phyloP scores from a whole-genome alignment of 2,888 invertebrate species.

The Fragum fragum region DNA sequence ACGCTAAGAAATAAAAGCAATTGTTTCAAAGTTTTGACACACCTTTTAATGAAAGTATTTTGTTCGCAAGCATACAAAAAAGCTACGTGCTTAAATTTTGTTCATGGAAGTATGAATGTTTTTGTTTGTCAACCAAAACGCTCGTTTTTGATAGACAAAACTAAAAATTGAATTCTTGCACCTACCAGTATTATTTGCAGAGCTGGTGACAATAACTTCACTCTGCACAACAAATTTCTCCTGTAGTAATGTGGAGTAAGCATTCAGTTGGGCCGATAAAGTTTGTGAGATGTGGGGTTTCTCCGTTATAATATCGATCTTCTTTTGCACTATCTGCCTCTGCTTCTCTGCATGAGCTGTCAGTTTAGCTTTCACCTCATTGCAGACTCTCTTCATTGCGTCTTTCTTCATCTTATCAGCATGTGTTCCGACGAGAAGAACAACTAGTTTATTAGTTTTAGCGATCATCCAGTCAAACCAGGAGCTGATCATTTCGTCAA shows the following conservation, averaged over 20 bases:
- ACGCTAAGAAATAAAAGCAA: no score
- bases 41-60: no score
- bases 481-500: conserved; percentile 80
- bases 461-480: conserved; percentile 86
- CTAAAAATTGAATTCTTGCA: no score
- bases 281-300: conserved; percentile 83
- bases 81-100: no score
- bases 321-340: conserved; percentile 73
- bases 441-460: conserved; percentile 81
- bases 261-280: conserved; percentile 83
- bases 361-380: conserved; percentile 72
- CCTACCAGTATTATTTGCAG: conserved; percentile 67
- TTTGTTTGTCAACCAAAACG: no score
- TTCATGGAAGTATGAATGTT: no score
- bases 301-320: conserved; percentile 81
- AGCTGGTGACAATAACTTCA: conserved; percentile 81
- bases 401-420: conserved; percentile 75
- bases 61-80: no score
- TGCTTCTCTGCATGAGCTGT: conserved; percentile 72
- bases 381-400: conserved; percentile 61
- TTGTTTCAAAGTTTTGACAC: no score
- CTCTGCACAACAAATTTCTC: conserved; percentile 79
- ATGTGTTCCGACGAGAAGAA: conserved; percentile 84
- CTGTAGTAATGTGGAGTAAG: conserved; percentile 80
- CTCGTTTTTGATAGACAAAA: no score